These are phyloP conservation scores for Terrapene triunguis DNA, from an alignment of 2,113 vertebrate species.

Conservation along the genomic window DNA sequence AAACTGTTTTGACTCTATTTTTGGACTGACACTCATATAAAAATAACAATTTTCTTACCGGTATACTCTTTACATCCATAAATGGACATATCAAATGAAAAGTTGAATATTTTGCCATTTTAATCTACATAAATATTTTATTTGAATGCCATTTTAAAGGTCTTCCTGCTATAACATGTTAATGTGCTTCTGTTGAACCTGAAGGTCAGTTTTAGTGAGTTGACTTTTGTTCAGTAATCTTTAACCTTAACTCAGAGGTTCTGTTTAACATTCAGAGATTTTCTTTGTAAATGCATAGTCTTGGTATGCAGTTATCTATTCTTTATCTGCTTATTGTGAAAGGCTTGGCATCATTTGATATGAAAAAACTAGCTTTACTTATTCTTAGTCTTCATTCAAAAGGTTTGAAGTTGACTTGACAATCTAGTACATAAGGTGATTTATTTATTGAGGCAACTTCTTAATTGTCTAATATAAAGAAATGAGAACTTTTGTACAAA, in stretches of 20 bases:
- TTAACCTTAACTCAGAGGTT: background rate
- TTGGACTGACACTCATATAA: background rate
- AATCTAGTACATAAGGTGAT: background rate
- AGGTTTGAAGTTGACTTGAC: background rate
- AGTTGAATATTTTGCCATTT: conserved; percentile 17
- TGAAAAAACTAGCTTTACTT: background rate
- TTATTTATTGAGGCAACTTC: background rate
- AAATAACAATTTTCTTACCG: background rate
- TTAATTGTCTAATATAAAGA: background rate
- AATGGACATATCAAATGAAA: background rate
- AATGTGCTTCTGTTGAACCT: background rate
- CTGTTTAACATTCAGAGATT: conserved; percentile 5
- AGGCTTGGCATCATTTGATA: background rate
- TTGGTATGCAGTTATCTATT: background rate
- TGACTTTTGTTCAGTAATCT: background rate
- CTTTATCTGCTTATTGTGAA: conserved; percentile 14
- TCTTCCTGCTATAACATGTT: background rate
- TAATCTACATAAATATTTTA: background rate
- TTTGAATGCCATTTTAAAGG: conserved; percentile 32
- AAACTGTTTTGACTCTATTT: background rate
- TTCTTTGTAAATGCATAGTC: background rate
- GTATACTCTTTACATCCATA: background rate
- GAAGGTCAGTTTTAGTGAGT: background rate
- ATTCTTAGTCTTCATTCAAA: conserved; percentile 5
- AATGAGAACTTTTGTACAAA: background rate